phyloP scores from a whole-genome alignment of 2,888 invertebrate species.

The Thyatira batis region DNA sequence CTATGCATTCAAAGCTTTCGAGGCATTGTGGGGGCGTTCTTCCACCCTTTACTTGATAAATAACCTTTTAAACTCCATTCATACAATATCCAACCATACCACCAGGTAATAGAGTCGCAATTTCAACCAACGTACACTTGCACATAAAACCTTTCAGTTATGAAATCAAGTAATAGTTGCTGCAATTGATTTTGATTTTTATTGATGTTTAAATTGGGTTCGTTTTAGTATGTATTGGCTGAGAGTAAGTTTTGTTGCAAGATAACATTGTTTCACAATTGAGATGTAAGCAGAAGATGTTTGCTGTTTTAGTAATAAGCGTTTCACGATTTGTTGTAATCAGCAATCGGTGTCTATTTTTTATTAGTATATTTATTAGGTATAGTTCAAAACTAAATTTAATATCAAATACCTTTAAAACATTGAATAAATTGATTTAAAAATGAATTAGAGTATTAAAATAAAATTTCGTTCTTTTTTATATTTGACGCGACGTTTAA shows the following conservation, averaged over 20 bases:
- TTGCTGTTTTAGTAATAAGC: conserved; percentile 55
- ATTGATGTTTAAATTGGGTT: conserved; percentile 21
- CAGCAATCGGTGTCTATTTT: background rate
- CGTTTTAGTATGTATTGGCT: conserved; percentile 24
- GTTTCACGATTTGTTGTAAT: conserved; percentile 45
- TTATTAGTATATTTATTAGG: background rate
- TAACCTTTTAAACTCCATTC: conserved; percentile 35
- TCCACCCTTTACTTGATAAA: conserved; percentile 59
- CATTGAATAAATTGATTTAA: background rate
- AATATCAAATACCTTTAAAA: too few relatives aligned
- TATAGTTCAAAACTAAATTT: too few relatives aligned
- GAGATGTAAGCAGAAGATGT: conserved; percentile 63
- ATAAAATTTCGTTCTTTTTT: too few relatives aligned
- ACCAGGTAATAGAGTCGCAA: conserved; percentile 27
- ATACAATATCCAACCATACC: conserved; percentile 35
- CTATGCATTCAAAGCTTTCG: conserved; percentile 42
- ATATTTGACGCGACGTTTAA: too few relatives aligned
- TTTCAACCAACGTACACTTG: conserved; percentile 24
- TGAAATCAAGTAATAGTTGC: background rate
- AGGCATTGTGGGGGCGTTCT: conserved; percentile 57
- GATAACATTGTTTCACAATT: conserved; percentile 73
- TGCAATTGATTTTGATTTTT: conserved; percentile 27
- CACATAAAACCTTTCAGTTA: conserved; percentile 18
- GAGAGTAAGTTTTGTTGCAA: conserved; percentile 25
- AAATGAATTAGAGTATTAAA: too few relatives aligned